Evolutionary conservation across 2,113 vertebrate genomes (phyloP).

Genomic region (Pterocles orientalis): DNA sequence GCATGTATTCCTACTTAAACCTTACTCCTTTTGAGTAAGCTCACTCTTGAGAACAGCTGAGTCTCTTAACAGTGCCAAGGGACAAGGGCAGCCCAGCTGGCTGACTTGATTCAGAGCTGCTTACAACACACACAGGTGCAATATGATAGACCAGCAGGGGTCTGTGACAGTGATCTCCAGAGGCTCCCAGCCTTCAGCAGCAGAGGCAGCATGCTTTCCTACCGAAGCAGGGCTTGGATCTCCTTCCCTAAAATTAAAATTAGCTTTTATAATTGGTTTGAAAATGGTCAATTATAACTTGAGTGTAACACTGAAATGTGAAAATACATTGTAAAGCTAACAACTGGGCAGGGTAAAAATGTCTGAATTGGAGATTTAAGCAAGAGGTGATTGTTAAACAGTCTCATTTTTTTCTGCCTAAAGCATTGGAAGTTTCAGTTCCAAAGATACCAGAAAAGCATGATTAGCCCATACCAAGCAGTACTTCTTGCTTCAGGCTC

Average conservation of each 20-base stretch:
- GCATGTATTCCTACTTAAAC: background rate
- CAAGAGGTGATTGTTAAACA: background rate
- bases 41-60: background rate
- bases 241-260: background rate
- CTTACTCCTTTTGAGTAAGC: background rate
- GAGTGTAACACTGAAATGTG: background rate
- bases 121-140: background rate
- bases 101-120: background rate
- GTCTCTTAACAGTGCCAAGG: background rate
- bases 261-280: background rate
- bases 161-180: background rate
- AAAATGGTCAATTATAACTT: background rate
- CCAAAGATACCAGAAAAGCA: background rate
- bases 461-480: background rate
- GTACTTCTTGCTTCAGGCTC: background rate
- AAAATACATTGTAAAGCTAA: background rate
- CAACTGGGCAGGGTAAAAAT: background rate
- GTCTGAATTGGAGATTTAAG: background rate
- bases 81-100: background rate
- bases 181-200: background rate
- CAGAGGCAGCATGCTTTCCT: background rate
- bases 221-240: background rate
- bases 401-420: background rate
- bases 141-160: too few relatives aligned
- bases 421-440: background rate